phyloP scores from a whole-genome alignment of 2,797 vertebrate genomes.

The Rhinatrema bivittatum region DNA sequence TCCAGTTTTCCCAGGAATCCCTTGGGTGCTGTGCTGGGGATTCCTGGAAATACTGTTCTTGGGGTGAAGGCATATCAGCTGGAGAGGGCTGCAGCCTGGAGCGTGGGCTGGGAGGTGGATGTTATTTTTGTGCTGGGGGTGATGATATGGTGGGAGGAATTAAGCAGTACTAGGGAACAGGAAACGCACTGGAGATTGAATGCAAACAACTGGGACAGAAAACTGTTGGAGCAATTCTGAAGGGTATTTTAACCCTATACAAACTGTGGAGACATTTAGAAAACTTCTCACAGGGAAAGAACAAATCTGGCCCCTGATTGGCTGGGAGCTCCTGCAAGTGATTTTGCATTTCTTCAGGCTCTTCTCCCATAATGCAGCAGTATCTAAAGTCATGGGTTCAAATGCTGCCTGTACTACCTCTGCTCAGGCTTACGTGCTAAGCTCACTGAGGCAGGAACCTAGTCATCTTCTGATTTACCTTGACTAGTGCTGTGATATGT shows the following conservation, averaged over 20 bases:
- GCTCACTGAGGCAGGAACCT: not conserved
- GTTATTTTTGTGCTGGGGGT: too few species aligned
- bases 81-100: not conserved
- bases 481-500: too few species aligned
- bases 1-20: conserved; percentile 99
- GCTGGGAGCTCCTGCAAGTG: not conserved
- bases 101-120: too few species aligned
- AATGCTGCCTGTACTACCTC: too few species aligned
- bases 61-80: conserved; percentile 77
- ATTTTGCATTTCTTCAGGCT: not conserved
- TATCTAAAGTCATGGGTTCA: too few species aligned
- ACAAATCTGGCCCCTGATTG: not conserved
- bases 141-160: too few species aligned
- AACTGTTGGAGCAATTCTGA: not conserved
- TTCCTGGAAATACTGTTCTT: conserved; percentile 99
- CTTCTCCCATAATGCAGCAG: rapidly evolving
- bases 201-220: rapidly evolving
- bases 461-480: too few species aligned
- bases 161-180: too few species aligned
- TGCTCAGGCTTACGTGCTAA: rapidly evolving
- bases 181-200: not conserved
- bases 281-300: rapidly evolving
- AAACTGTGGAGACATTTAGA: too few species aligned
- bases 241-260: rapidly evolving
- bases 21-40: conserved; percentile 86